These are phyloP conservation scores for Gisinianus flammeolus DNA, from an alignment of 2,888 invertebrate species.

Conservation along the genomic window DNA sequence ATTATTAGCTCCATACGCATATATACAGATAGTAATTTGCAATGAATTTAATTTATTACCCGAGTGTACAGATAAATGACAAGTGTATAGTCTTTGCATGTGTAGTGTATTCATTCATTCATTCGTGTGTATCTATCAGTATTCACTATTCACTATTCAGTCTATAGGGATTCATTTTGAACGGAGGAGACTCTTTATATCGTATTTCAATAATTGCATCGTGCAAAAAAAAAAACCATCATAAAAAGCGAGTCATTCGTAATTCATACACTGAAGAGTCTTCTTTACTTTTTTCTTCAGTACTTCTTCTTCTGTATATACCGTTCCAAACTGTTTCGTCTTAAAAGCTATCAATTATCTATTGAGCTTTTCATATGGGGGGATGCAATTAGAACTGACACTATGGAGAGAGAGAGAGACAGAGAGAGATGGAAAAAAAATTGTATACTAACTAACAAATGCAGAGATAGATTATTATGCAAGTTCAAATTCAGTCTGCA, in stretches of 20 bases:
- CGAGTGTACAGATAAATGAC: background rate
- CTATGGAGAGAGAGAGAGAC: too few relatives aligned
- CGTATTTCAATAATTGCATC: too few relatives aligned
- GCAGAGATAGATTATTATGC: too few relatives aligned
- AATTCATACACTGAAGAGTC: background rate
- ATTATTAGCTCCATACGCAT: too few relatives aligned
- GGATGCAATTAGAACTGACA: background rate
- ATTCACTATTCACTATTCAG: too few relatives aligned
- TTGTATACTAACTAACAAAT: background rate
- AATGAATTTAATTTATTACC: background rate
- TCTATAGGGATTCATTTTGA: too few relatives aligned
- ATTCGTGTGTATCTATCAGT: background rate
- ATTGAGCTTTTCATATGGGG: background rate
- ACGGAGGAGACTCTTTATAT: background rate
- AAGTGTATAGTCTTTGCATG: background rate
- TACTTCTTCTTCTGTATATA: background rate
- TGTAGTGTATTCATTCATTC: background rate
- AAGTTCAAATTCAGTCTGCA: too few relatives aligned
- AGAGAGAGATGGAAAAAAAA: background rate
- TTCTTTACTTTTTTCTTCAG: background rate
- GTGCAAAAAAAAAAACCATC: too few relatives aligned
- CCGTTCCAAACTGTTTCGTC: background rate
- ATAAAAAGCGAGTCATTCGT: background rate
- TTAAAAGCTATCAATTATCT: background rate
- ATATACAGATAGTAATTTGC: background rate